Evolutionary conservation across 2,113 vertebrate species (phyloP).

Genomic region (Calyptommatus sinebrachiatus): DNA sequence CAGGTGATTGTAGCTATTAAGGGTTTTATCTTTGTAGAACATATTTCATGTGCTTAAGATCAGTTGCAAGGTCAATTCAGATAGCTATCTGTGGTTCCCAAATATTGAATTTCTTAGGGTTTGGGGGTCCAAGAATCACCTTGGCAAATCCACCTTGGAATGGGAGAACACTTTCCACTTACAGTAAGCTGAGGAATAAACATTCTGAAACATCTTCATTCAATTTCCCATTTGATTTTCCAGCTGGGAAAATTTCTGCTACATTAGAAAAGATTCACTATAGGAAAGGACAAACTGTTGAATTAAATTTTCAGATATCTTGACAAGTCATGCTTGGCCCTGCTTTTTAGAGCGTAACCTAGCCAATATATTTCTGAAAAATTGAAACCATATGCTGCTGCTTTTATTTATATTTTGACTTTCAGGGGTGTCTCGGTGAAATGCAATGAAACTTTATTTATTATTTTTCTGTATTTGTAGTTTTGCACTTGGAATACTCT

Average conservation of each 20-base stretch:
- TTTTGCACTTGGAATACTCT: conserved; percentile 25
- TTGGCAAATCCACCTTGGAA: conserved; percentile 14
- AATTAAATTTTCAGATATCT: conserved; percentile 70
- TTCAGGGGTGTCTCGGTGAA: conserved; percentile 59
- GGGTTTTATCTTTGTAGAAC: conserved; percentile 34
- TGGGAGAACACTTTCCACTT: conserved; percentile 27
- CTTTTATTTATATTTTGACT: conserved; percentile 53
- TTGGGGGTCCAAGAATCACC: not conserved
- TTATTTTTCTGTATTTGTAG: conserved; percentile 39
- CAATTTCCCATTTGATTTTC: conserved; percentile 59
- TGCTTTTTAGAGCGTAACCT: conserved; percentile 63
- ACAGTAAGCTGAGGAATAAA: conserved; percentile 51
- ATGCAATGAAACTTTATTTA: conserved; percentile 62
- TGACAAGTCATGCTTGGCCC: conserved; percentile 67
- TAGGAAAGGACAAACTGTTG: conserved; percentile 64
- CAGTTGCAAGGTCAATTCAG: not conserved
- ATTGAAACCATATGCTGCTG: conserved; percentile 79
- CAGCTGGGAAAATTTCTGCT: conserved; percentile 41
- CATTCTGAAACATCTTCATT: conserved; percentile 50
- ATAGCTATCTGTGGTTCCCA: conserved; percentile 10
- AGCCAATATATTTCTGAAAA: conserved; percentile 73
- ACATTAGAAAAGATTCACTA: conserved; percentile 48
- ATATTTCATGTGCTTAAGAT: conserved; percentile 35
- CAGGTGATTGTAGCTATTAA: conserved; percentile 5
- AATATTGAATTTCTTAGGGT: conserved; percentile 9